Evolutionary conservation across 53 echinoderm and acorn worm genomes (phyloP).

Genomic region (Patiria pectinifera): DNA sequence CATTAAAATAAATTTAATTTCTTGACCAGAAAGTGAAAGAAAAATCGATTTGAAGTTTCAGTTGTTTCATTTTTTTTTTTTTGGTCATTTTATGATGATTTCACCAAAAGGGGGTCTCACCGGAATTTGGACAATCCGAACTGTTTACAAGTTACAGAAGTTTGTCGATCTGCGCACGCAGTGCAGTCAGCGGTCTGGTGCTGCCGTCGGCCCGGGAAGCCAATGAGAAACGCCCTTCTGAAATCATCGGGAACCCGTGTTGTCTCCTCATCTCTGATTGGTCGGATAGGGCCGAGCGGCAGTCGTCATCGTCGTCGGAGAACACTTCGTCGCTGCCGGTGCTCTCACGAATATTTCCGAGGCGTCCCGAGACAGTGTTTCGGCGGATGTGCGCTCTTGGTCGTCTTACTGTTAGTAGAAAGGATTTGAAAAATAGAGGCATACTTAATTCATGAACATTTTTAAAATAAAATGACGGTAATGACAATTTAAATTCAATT

Average conservation of each 20-base stretch:
- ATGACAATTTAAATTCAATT: neutral
- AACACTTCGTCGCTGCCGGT: slow-evolving; percentile 44
- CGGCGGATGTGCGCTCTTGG: slow-evolving; percentile 50
- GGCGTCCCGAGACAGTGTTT: slow-evolving; percentile 59
- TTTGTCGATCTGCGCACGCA: slow-evolving; percentile 59
- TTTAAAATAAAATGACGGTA: neutral
- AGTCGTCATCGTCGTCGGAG: slow-evolving; percentile 36
- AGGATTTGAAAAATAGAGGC: neutral
- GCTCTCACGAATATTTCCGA: slow-evolving; percentile 55
- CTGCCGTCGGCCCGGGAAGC: slow-evolving; percentile 58
- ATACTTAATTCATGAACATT: neutral
- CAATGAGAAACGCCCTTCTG: slow-evolving; percentile 59
- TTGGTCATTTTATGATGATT: too few species aligned
- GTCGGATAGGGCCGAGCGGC: slow-evolving; percentile 60
- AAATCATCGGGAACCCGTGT: slow-evolving; percentile 57
- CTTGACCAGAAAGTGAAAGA: too few species aligned
- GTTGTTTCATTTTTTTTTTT: too few species aligned
- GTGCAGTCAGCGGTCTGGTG: slow-evolving; percentile 11
- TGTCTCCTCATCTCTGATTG: slow-evolving; percentile 64
- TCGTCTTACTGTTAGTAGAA: slow-evolving; percentile 32
- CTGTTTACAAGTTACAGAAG: slow-evolving; percentile 8
- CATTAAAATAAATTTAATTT: too few species aligned
- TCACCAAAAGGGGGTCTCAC: neutral
- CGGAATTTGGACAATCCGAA: neutral
- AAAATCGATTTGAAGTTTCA: too few species aligned